Conservation (phyloP, 2,113 vertebrate species). For the Labrus mixtus region DNA sequence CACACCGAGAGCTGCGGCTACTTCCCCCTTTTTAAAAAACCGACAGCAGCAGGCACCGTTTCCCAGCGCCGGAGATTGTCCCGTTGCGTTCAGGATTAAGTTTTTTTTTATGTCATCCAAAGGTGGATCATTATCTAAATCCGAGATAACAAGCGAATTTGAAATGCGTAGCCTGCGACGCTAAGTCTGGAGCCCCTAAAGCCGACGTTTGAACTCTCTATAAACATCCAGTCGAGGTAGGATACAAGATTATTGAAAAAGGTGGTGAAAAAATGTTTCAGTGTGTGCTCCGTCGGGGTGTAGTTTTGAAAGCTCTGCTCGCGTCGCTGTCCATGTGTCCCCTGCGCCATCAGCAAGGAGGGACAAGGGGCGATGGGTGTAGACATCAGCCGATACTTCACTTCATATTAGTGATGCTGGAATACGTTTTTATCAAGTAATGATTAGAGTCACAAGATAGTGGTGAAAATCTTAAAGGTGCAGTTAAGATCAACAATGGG, state of each 20-base stretch:
- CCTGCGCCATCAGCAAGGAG: slow-evolving; percentile 81
- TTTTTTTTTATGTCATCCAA: slow-evolving; percentile 78
- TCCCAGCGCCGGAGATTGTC: slow-evolving; percentile 68
- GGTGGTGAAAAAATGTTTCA: slow-evolving; percentile 50
- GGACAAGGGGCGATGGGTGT: slow-evolving; percentile 67
- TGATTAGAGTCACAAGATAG: slow-evolving; percentile 15
- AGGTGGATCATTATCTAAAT: slow-evolving; percentile 81
- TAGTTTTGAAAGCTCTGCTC: slow-evolving; percentile 64
- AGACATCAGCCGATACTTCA: slow-evolving; percentile 62
- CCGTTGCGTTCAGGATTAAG: slow-evolving; percentile 78
- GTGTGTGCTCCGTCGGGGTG: slow-evolving; percentile 47
- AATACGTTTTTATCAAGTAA: slow-evolving; percentile 51
- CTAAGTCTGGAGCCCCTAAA: slow-evolving; percentile 71
- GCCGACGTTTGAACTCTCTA: slow-evolving; percentile 75
- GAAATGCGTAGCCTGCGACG: slow-evolving; percentile 78
- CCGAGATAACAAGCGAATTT: slow-evolving; percentile 79
- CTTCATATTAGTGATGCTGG: slow-evolving; percentile 44
- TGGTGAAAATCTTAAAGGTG: not conserved
- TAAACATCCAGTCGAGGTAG: slow-evolving; percentile 81
- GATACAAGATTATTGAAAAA: slow-evolving; percentile 58
- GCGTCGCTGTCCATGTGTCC: slow-evolving; percentile 78
- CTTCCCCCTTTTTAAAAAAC: slow-evolving; percentile 46
- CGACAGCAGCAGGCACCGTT: slow-evolving; percentile 54
- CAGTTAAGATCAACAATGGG: not conserved
- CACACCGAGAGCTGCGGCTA: slow-evolving; percentile 53